Evolutionary conservation across 2,113 vertebrate species (phyloP), one percentile per base, ranked within the genome.

Genomic region (Chlamydotis undulata): DNA sequence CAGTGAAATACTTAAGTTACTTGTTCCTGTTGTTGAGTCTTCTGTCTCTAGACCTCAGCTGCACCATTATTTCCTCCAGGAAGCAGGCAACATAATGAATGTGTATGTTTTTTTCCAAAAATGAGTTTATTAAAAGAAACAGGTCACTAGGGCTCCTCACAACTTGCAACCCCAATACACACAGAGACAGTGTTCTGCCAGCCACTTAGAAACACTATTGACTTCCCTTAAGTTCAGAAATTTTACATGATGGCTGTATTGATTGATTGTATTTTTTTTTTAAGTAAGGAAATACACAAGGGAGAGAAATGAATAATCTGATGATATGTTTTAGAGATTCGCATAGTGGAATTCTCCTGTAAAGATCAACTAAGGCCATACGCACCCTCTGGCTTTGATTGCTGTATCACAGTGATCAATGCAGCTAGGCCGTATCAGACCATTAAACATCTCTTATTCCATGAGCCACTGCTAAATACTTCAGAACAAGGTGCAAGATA

Each of bases 401-500:
- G 71, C 80, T 93, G 26, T 63, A 85, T 74, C 82, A 18, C 37
- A 45, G 29, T 92, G 88, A 90, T 95, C 29, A 33, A 93, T 89
- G 88, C 90, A 92, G 73, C 86, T 53, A 90, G 90, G 60, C 79
- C 25, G 2, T 64, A 70, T 81, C 73, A 86, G 76, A 67, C 71
- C 96, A 93, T 96, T 95, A 90, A 96, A 61, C 76, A 84, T 74
- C 76, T 88, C 88, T 83, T 88, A 76, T 92, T 96, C 93, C 57
- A 37, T 75, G 73, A 94, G 73, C 88, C 86, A 75, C 70, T 86
- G 90, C 92, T 94, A 95, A 96, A 94, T 83, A 64, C 75, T 84
- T 92, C 83, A 86, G 68, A 94, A 88, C 45, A 90, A 94, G 85
- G 82, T 93, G 89, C 88, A 93, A 91, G 95, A 87, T 94, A 83